These are phyloP conservation scores for Seriola rivoliana DNA, from an alignment of 2,113 vertebrate genomes.

Conservation along the genomic window DNA sequence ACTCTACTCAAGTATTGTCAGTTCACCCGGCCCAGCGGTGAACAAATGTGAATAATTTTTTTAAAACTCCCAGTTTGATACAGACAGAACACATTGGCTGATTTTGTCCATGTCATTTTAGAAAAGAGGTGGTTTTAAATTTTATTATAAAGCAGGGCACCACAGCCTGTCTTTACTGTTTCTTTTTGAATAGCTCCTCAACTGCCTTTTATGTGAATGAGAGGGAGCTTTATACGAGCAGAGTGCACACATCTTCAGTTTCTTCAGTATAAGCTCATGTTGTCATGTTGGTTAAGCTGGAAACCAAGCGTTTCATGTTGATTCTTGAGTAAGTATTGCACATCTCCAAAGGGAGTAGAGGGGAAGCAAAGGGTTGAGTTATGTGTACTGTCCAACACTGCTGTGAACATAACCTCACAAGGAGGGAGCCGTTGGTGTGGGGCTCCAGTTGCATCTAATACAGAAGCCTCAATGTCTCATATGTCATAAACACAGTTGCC, in stretches of 20 bases:
- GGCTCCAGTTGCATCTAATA: constrained; percentile 34
- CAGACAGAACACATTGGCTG: constrained; percentile 10
- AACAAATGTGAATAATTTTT: constrained; percentile 29
- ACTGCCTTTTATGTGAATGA: constrained; percentile 56
- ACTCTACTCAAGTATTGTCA: constrained; percentile 43
- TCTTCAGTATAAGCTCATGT: constrained; percentile 61
- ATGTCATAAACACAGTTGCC: constrained; percentile 15
- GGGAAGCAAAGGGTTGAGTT: constrained; percentile 41
- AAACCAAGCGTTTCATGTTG: constrained; percentile 61
- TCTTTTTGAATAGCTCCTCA: constrained; percentile 44
- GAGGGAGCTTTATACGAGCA: constrained; percentile 36
- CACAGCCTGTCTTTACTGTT: constrained; percentile 48
- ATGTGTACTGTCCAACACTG: constrained; percentile 23
- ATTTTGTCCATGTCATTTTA: constrained; percentile 68
- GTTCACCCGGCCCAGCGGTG: constrained; percentile 13
- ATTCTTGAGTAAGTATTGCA: constrained; percentile 65
- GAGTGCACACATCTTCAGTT: constrained; percentile 57
- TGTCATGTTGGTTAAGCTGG: constrained; percentile 53
- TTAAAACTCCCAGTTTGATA: constrained; percentile 50
- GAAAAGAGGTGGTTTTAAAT: constrained; percentile 69
- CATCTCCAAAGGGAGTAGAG: constrained; percentile 62
- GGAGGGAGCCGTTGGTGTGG: constrained; percentile 20
- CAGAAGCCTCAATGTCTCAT: constrained; percentile 19
- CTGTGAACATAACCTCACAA: constrained; percentile 23
- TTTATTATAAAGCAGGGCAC: constrained; percentile 46